Base-by-base conservation (phyloP, 2,888 invertebrate genomes). In the Torymus auratus region DNA sequence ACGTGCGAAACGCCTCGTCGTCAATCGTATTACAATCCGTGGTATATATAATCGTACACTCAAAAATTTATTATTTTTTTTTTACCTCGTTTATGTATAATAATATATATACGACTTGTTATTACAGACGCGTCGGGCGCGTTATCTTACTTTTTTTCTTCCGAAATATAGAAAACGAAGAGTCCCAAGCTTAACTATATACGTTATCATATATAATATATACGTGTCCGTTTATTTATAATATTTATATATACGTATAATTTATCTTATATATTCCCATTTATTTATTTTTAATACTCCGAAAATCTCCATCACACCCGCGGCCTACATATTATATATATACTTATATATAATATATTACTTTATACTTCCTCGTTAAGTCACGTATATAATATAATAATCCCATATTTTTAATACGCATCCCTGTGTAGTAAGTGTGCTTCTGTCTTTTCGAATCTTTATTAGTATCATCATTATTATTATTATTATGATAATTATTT, bases 171-270 rank as follows among this genome's bases (percentile, higher is more conserved):
- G 55, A 73, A 75, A 82, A 78, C 80, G 41, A 75, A 80, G 79
- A 80, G 72, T 53, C 41, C 77, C 77, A 74, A 83, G 82, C 72
- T 81, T 62, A 78, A 79, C 81, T 70, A 64, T 77, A 58, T 61
- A 17, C 62, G 28, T 20, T 20, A 20, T 20, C 5, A 28, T 28
- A 28, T 28, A 28, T 41, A 41, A 20, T 20, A 20, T 20, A 20
- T 20, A 20, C 20, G 20, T 20, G 20, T 20, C 20, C 20, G 20
- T 20, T 20, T 20, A 20, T 20, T 20, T 41, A 41, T 41, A 41
- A 65, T 61, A 72, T 62, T 23, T 70, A 79, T 70, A 56, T 65
- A 74, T 70, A 56, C 50, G 69, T 64, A 68, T 68, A 73, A 68
- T 73, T 64, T 12, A 55, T 65, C 20, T 28, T 52, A 12, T 58